A percentile compares a stretch with the other conserved stretches of the same genome.
These are phyloP conservation scores for Anarrhichthys ocellatus DNA, from an alignment of 2,113 vertebrate genomes.

Conservation along the genomic window DNA sequence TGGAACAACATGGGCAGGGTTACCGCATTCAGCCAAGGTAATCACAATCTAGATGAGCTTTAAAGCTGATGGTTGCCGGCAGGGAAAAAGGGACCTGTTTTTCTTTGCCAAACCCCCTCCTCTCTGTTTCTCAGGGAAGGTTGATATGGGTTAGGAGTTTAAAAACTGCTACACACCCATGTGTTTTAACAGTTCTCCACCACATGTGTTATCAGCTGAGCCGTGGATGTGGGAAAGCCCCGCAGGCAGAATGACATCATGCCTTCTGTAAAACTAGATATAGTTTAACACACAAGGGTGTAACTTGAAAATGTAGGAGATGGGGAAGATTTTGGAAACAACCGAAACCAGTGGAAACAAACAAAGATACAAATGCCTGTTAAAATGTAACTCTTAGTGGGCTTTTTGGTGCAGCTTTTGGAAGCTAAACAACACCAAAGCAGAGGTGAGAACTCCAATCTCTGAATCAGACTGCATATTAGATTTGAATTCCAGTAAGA, in stretches of 20 bases:
- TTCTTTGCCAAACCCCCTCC: constrained; percentile 61
- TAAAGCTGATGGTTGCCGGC: constrained; percentile 59
- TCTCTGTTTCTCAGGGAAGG: constrained; percentile 66
- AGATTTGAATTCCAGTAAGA: background rate
- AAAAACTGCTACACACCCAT: constrained; percentile 71
- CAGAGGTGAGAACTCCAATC: background rate
- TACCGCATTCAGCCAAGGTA: constrained; percentile 64
- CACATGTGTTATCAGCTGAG: constrained; percentile 82
- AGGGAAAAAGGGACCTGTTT: constrained; percentile 52
- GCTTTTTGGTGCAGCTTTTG: background rate
- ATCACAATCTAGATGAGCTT: constrained; percentile 69
- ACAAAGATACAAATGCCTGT: constrained; percentile 29
- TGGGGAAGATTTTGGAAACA: constrained; percentile 60
- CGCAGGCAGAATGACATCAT: constrained; percentile 75
- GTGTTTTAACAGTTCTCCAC: constrained; percentile 71
- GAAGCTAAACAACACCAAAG: constrained; percentile 14
- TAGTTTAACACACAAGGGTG: constrained; percentile 71
- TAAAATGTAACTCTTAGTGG: background rate
- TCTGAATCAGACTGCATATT: background rate
- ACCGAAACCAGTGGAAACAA: constrained; percentile 55
- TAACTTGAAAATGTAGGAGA: constrained; percentile 67
- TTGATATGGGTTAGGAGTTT: constrained; percentile 73
- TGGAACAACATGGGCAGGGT: constrained; percentile 67
- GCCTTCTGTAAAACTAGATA: constrained; percentile 64
- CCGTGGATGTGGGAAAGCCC: constrained; percentile 79